Percentiles rank a stretch among this genome's conserved stretches.
Conservation (phyloP, 2,888 invertebrate genomes). For the Tetranychus piercei region DNA sequence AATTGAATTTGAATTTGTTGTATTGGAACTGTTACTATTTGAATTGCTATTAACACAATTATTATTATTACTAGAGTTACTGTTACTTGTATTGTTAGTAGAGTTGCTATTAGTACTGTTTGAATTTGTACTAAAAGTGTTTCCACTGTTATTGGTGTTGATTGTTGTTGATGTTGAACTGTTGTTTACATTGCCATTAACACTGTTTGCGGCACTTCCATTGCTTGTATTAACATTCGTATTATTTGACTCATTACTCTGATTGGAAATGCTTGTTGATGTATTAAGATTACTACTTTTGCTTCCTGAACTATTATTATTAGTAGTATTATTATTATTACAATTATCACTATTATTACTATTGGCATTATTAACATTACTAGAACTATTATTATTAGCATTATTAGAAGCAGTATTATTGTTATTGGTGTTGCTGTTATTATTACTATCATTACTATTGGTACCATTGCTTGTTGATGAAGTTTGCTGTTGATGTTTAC, state of each 20-base stretch:
- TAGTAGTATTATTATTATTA: too few relatives aligned
- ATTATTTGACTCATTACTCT: neutral
- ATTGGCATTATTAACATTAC: neutral
- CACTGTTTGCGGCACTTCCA: neutral
- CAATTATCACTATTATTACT: neutral
- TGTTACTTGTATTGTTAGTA: neutral
- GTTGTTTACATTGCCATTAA: neutral
- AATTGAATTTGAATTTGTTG: neutral
- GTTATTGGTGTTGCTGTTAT: neutral
- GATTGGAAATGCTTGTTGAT: neutral
- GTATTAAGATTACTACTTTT: neutral
- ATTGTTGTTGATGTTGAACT: neutral
- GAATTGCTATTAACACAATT: neutral
- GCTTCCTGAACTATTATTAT: neutral
- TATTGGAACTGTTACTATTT: neutral
- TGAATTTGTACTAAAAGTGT: neutral
- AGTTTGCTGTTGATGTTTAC: neutral
- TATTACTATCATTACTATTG: neutral
- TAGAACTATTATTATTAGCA: neutral
- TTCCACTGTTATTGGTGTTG: neutral
- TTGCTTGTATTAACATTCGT: neutral
- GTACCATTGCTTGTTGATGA: neutral
- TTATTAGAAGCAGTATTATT: neutral
- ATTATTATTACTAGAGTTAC: neutral
- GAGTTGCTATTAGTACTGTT: neutral